Evolutionary conservation across 2,888 invertebrate genomes (phyloP).

Genomic region (Ectemnius lituratus): DNA sequence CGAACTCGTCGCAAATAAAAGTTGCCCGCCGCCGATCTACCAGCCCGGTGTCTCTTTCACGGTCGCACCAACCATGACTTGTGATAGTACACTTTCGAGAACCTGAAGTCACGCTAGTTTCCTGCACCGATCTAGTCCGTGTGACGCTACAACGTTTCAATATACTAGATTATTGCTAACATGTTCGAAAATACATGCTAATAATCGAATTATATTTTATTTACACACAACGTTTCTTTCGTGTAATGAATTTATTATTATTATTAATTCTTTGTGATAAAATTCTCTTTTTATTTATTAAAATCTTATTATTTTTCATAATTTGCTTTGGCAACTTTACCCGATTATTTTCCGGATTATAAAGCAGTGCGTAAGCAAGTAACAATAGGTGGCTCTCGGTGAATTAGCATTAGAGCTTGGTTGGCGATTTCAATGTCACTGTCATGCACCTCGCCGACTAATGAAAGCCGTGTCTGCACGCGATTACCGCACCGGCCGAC

Average conservation of each 20-base stretch:
- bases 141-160: background rate
- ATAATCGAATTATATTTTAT: too few species aligned
- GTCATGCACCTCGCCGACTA: conserved; percentile 12
- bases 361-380: too few species aligned
- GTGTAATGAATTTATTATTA: too few species aligned
- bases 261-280: too few species aligned
- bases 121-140: conserved; percentile 22
- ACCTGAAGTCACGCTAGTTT: conserved; percentile 19
- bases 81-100: conserved; percentile 25
- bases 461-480: conserved; percentile 10
- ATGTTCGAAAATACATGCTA: too few species aligned
- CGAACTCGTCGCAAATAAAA: conserved; percentile 40
- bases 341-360: too few species aligned
- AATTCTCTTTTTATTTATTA: too few species aligned
- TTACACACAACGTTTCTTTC: too few species aligned
- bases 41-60: conserved; percentile 27
- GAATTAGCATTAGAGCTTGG: conserved; percentile 5
- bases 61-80: background rate
- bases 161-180: too few species aligned
- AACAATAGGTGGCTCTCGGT: too few species aligned
- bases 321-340: too few species aligned
- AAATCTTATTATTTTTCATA: too few species aligned
- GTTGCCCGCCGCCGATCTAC: conserved; percentile 5
- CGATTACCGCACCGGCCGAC: conserved; percentile 15
- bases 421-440: conserved; percentile 17